phyloP scores from a whole-genome alignment of 1,140 invertebrate species.

The Aphis gossypii region DNA sequence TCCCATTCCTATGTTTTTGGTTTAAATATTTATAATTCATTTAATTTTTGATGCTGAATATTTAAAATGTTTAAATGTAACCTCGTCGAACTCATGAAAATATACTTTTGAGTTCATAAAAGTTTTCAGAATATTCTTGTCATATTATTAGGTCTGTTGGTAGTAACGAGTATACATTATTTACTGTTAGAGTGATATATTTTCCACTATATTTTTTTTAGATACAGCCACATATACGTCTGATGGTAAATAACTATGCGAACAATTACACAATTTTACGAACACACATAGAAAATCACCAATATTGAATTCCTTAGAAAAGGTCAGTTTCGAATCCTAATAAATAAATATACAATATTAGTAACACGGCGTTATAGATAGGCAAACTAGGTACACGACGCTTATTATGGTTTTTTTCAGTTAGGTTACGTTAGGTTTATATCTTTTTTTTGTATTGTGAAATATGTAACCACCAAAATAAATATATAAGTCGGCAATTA shows the following conservation, averaged over 20 bases:
- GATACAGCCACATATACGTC: not conserved
- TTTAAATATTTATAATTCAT: not conserved
- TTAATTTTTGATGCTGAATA: too few species aligned
- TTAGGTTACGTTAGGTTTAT: not conserved
- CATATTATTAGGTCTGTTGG: not conserved
- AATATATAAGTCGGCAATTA: not conserved
- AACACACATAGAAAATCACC: not conserved
- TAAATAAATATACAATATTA: not conserved
- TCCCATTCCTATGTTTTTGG: not conserved
- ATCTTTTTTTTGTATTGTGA: not conserved
- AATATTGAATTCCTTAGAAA: not conserved
- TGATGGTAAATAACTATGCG: not conserved
- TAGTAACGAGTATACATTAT: not conserved
- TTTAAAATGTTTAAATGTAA: too few species aligned
- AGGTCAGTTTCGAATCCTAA: not conserved
- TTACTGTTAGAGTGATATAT: too few species aligned
- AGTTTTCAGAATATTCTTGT: not conserved
- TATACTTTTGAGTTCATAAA: not conserved
- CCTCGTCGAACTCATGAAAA: not conserved
- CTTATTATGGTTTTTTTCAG: not conserved
- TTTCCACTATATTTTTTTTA: not conserved
- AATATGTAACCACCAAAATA: not conserved
- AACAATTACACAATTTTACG: not conserved
- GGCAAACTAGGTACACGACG: not conserved
- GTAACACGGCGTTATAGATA: not conserved